A percentile compares a stretch with the other conserved stretches of the same genome.
Evolutionary conservation across 2,888 invertebrate genomes (phyloP).

Genomic region (Pterostichus niger): DNA sequence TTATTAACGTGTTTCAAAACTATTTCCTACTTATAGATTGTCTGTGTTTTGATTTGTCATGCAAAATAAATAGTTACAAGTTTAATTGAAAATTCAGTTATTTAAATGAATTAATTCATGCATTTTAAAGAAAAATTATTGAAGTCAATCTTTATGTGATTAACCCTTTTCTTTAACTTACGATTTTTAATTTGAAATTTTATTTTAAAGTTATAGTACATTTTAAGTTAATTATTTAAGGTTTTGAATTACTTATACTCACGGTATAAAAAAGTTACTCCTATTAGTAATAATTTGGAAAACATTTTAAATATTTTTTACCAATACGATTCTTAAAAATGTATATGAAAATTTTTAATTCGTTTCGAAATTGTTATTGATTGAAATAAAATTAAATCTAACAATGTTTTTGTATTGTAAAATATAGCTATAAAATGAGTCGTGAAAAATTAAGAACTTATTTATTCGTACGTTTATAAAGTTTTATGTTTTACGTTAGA

Average conservation of each 20-base stretch:
- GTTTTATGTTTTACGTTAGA: not conserved
- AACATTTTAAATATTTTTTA: conserved; percentile 15
- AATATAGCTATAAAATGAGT: not conserved
- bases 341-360: conserved; percentile 29
- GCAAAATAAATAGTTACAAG: conserved; percentile 52
- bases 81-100: not conserved
- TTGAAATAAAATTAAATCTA: not conserved
- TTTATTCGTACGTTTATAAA: not conserved
- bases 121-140: conserved; percentile 14
- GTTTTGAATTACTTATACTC: conserved; percentile 28
- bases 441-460: not conserved
- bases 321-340: conserved; percentile 27
- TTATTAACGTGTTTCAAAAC: conserved; percentile 41
- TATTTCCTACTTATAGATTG: conserved; percentile 63
- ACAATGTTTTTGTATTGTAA: not conserved
- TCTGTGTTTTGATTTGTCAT: conserved; percentile 67
- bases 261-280: conserved; percentile 43
- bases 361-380: conserved; percentile 37
- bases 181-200: conserved; percentile 31
- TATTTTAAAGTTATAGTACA: conserved; percentile 8
- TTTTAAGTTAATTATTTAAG: conserved; percentile 20
- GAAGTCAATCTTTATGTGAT: conserved; percentile 17
- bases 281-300: conserved; percentile 11
- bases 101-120: conserved; percentile 22
- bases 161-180: conserved; percentile 43